Percentiles rank a stretch among this genome's conserved stretches.
Conservation (phyloP, 2,113 vertebrate species). For the Gavia stellata region DNA sequence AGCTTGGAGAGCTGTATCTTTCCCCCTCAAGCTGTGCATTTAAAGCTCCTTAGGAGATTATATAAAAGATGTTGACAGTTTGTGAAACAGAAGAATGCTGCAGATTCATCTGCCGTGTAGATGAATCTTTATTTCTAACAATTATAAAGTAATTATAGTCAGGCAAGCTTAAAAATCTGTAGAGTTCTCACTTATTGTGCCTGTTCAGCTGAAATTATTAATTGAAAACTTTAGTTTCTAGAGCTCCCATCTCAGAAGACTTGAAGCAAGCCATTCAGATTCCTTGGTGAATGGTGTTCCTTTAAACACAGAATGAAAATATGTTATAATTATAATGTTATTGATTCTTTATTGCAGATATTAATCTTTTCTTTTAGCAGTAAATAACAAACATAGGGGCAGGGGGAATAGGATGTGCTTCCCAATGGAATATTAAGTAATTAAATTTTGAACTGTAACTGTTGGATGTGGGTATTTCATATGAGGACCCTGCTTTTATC, state of each 20-base stretch:
- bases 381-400: not conserved
- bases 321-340: not conserved
- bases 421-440: not conserved
- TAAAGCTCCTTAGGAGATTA: constrained; percentile 15
- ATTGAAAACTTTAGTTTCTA: constrained; percentile 55
- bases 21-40: constrained; percentile 28
- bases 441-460: constrained; percentile 42
- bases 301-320: constrained; percentile 29
- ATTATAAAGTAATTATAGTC: constrained; percentile 46
- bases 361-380: constrained; percentile 39
- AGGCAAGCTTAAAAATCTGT: constrained; percentile 3
- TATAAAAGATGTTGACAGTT: constrained; percentile 39
- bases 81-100: constrained; percentile 37
- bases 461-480: not conserved
- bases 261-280: not conserved
- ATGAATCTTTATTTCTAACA: constrained; percentile 49
- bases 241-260: not conserved
- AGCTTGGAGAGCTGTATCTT: not conserved
- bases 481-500: not conserved
- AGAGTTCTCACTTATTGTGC: constrained; percentile 5
- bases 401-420: not conserved
- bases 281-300: not conserved
- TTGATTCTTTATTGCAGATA: constrained; percentile 62
- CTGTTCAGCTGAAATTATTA: constrained; percentile 56
- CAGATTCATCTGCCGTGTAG: not conserved